phyloP scores from a whole-genome alignment of 2,113 vertebrate species.

The Gopherus evgoodei region DNA sequence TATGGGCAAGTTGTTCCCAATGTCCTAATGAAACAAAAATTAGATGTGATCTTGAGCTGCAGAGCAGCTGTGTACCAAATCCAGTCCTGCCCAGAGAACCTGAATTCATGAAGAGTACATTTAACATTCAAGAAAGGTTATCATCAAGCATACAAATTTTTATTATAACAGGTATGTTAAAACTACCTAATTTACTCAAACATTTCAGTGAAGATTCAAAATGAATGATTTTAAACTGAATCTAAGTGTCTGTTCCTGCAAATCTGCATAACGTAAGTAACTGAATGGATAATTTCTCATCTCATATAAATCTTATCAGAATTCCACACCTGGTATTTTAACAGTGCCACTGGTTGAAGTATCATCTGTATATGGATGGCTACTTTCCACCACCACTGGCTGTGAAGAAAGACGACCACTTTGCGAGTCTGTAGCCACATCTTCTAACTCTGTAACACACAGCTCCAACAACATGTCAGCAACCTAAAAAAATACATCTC shows the following conservation, averaged over 20 bases:
- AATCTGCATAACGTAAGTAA: background rate
- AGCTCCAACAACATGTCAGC: constrained; percentile 96
- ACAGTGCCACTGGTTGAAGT: constrained; percentile 97
- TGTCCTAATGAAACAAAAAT: background rate
- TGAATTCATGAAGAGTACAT: background rate
- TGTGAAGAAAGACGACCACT: constrained; percentile 96
- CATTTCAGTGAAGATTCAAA: background rate
- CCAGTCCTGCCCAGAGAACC: background rate
- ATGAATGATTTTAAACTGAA: background rate
- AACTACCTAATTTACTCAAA: background rate
- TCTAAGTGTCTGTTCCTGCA: background rate
- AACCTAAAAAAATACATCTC: constrained; percentile 80
- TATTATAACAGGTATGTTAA: background rate
- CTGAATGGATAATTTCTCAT: background rate
- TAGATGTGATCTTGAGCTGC: background rate
- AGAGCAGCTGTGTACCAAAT: background rate
- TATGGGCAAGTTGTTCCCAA: background rate
- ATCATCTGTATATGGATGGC: constrained; percentile 97
- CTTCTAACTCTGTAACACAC: constrained; percentile 96
- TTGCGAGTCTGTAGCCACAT: constrained; percentile 97
- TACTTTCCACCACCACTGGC: constrained; percentile 97
- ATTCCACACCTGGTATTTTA: constrained; percentile 93
- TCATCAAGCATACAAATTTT: background rate
- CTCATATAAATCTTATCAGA: background rate
- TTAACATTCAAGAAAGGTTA: background rate